Evolutionary conservation across 2,113 vertebrate genomes (phyloP), one percentile per base, ranked within the genome.

Genomic region (Cyphomyrus plagiostoma): DNA sequence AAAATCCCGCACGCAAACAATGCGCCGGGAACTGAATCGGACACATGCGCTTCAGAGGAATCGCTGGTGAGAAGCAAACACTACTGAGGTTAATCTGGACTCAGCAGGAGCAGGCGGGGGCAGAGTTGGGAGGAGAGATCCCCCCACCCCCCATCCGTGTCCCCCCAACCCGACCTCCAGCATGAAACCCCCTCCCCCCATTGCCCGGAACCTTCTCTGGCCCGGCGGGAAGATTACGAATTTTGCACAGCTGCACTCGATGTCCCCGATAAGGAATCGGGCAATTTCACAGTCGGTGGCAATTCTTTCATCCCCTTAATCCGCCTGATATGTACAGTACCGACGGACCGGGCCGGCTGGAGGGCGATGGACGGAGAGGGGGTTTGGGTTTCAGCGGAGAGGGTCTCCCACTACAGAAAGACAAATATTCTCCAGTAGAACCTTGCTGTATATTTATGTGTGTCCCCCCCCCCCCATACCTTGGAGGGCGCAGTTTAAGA

Each of bases 241-340:
- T 94, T 95, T 94, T 93, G 92, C 94, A 95, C 95, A 95, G 94
- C 95, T 95, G 94, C 93, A 94, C 92, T 92, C 93, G 93, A 94
- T 94, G 94, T 94, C 94, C 92, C 93, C 89, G 94, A 94, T 95
- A 95, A 93, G 45, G 95, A 96, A 95, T 95, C 94, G 93, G 92
- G 93, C 93, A 96, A 95, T 95, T 96, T 96, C 95, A 95, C 95
- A 96, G 94, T 94, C 93, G 94, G 95, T 94, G 94, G 94, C 94
- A 95, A 35, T 95, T 94, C 94, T 95, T 94, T 96, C 93, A 95
- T 95, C 93, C 49, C 93, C 91, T 91, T 95, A 95, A 95, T 95
- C 95, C 95, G 93, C 93, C 90, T 90, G 91, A 93, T 83, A 91
- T 94, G 90, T 93, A 94, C 93, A 94, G 94, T 53, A 53, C 85